Conservation (phyloP, 2,797 vertebrate genomes). For the Sorex maritimensis region DNA sequence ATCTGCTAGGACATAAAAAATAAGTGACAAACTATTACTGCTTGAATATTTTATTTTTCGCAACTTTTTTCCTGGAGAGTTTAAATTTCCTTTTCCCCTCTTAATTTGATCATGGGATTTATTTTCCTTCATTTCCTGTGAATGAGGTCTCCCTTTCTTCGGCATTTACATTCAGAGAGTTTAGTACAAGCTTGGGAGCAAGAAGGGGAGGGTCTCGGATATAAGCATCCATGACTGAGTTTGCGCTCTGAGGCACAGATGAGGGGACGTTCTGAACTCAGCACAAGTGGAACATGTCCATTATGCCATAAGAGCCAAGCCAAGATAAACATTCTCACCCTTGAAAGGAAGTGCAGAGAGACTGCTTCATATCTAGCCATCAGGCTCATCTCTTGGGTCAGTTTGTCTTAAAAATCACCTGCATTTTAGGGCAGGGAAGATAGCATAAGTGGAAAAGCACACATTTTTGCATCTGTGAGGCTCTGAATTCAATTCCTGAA, state of each 20-base stretch:
- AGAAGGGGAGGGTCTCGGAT: not conserved
- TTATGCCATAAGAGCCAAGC: not conserved
- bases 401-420: not conserved
- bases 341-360: not conserved
- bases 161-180: not conserved
- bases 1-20: not conserved
- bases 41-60: not conserved
- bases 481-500: too few relatives aligned
- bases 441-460: too few relatives aligned
- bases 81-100: conserved; percentile 13
- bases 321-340: not conserved
- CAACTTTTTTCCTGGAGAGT: not conserved
- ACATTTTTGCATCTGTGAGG: too few relatives aligned
- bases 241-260: too few relatives aligned
- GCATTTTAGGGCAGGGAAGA: conserved; percentile 2
- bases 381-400: not conserved
- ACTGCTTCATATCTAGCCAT: not conserved
- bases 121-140: not conserved
- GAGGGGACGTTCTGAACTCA: not conserved
- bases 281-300: fast-evolving
- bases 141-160: not conserved
- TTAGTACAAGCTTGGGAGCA: not conserved
- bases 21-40: not conserved
- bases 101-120: not conserved
- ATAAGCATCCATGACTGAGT: not conserved